Conservation (phyloP, 2,797 vertebrate species). For the Silurus aristotelis region DNA sequence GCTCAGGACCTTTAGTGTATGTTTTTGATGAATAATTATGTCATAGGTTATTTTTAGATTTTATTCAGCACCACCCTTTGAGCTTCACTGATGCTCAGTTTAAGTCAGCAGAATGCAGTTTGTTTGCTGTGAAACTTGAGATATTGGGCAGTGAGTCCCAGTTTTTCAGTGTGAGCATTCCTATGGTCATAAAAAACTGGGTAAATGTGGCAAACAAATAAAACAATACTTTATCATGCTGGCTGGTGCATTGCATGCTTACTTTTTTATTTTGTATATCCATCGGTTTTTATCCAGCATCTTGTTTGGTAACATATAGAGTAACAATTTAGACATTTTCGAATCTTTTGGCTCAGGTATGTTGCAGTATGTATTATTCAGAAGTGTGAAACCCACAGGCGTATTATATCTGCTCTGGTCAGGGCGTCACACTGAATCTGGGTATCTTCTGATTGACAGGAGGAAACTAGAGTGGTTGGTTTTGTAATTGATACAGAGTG, state of each 20-base stretch:
- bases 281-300: slow-evolving; percentile 11
- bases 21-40: not conserved
- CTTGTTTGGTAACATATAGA: slow-evolving; percentile 22
- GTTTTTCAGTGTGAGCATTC: not conserved
- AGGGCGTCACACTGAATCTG: not conserved
- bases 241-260: not conserved
- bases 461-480: not conserved
- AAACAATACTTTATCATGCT: not conserved
- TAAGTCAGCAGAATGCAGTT: not conserved
- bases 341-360: slow-evolving; percentile 1
- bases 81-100: not conserved
- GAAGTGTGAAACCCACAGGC: not conserved
- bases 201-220: not conserved
- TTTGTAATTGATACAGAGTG: not conserved
- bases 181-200: slow-evolving; percentile 1
- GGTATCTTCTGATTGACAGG: slow-evolving; percentile 12
- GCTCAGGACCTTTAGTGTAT: not conserved
- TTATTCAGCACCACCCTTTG: not conserved
- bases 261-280: slow-evolving; percentile 9
- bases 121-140: not conserved
- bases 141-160: not conserved
- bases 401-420: slow-evolving; percentile 2
- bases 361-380: slow-evolving; percentile 24
- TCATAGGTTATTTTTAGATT: slow-evolving; percentile 3
- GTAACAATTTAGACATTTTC: slow-evolving; percentile 20